Percentiles rank a stretch among this genome's conserved stretches.
Conservation (phyloP, 30 jellyfish, hydroid and myxozoan genomes). For the Chrysaora quinquecirrha region DNA sequence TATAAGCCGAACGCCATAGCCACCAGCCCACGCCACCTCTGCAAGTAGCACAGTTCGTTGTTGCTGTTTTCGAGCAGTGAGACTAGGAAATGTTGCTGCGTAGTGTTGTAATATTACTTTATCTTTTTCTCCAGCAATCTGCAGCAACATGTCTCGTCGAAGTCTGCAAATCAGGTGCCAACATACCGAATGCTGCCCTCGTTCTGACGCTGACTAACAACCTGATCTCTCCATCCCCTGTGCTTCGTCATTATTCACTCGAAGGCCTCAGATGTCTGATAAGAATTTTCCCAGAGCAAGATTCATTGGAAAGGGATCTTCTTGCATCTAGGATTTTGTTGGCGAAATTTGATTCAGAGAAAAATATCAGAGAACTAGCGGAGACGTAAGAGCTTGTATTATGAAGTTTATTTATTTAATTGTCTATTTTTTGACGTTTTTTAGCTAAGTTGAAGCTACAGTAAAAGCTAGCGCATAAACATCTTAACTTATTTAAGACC, state of each 20-base stretch:
- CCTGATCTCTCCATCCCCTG: constrained; percentile 74
- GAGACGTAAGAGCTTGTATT: constrained; percentile 71
- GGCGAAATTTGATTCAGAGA: constrained; percentile 74
- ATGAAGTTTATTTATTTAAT: no score
- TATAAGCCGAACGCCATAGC: no score
- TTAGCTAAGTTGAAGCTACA: no score
- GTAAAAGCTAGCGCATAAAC: no score
- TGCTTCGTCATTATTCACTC: constrained; percentile 77
- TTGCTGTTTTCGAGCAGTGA: no score
- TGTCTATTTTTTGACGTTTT: no score
- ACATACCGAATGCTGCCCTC: constrained; percentile 41
- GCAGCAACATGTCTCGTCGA: constrained; percentile 79
- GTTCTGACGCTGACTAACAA: constrained; percentile 40
- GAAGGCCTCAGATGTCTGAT: constrained; percentile 74
- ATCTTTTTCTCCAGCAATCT: constrained; percentile 46
- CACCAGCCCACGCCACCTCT: no score
- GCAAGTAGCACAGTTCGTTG: no score
- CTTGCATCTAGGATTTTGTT: constrained; percentile 68
- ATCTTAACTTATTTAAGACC: no score
- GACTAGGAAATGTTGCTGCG: no score
- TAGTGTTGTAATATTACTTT: no score
- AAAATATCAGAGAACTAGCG: constrained; percentile 71
- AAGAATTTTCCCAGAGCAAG: constrained; percentile 39
- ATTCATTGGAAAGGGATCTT: constrained; percentile 33
- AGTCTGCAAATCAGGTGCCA: constrained; percentile 82